Evolutionary conservation across 2,113 vertebrate genomes (phyloP).

Genomic region (Rafetus swinhoei): DNA sequence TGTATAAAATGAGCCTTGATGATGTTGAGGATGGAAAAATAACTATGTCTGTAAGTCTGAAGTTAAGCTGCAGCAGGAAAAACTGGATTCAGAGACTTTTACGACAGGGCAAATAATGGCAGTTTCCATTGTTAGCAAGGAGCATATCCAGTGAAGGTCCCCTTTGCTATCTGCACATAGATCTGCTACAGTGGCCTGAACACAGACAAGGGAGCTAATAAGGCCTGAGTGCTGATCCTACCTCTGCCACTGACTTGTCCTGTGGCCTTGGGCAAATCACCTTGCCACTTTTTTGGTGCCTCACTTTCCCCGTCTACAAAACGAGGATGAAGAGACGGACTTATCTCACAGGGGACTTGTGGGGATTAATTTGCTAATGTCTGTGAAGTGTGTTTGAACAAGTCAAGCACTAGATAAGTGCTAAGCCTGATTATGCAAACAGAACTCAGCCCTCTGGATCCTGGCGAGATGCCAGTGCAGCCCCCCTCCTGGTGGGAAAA

Average conservation of each 20-base stretch:
- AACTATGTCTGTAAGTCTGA: not conserved
- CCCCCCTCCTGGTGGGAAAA: no score
- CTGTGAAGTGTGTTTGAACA: not conserved
- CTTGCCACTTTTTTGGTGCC: not conserved
- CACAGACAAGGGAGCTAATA: not conserved
- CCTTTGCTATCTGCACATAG: not conserved
- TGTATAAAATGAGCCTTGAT: not conserved
- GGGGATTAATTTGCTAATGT: constrained; percentile 8
- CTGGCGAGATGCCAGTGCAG: not conserved
- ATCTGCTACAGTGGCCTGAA: not conserved
- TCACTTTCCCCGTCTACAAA: not conserved
- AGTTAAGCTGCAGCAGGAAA: not conserved
- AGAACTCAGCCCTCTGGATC: not conserved
- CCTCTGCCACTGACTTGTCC: not conserved
- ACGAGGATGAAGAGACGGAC: not conserved
- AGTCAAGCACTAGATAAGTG: not conserved
- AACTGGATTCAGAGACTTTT: not conserved
- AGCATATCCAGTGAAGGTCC: not conserved
- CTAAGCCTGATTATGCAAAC: not conserved
- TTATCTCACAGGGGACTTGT: not conserved
- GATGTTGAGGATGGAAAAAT: not conserved
- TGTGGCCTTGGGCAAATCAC: not conserved
- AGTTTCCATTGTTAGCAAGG: not conserved
- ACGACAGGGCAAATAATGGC: not conserved
- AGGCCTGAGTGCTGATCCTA: not conserved